A percentile compares a stretch with the other conserved stretches of the same genome.
Evolutionary conservation across 2,888 invertebrate species (phyloP).

Genomic region (Heliconius aoede): DNA sequence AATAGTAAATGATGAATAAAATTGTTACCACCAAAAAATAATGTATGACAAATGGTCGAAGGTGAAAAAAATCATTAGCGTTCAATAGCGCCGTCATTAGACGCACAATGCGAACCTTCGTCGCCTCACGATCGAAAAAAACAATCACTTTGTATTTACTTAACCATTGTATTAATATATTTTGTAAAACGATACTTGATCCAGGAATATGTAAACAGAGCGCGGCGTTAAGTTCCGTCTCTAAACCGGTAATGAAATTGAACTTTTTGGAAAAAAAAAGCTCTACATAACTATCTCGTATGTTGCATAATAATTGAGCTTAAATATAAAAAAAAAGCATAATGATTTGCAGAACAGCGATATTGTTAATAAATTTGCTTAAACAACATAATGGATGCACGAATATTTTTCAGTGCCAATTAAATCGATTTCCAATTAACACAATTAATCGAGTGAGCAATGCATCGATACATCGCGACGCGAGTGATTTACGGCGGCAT

Average conservation of each 20-base stretch:
- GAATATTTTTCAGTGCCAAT: slow-evolving; percentile 18
- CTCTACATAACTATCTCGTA: too few relatives aligned
- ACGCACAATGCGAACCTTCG: slow-evolving; percentile 28
- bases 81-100: slow-evolving; percentile 33
- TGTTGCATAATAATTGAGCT: too few relatives aligned
- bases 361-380: too few relatives aligned
- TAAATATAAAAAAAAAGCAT: not conserved
- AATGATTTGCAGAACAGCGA: too few relatives aligned
- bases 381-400: not conserved
- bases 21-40: slow-evolving; percentile 21
- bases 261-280: too few relatives aligned
- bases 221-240: not conserved
- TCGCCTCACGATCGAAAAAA: slow-evolving; percentile 27
- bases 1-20: slow-evolving; percentile 24
- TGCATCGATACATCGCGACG: slow-evolving; percentile 50
- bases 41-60: slow-evolving; percentile 30
- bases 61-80: slow-evolving; percentile 33
- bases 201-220: not conserved
- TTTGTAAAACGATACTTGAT: not conserved
- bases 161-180: not conserved
- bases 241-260: not conserved
- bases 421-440: slow-evolving; percentile 35
- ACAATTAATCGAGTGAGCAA: slow-evolving; percentile 61
- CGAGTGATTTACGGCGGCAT: slow-evolving; percentile 68
- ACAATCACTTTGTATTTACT: slow-evolving; percentile 25